These are phyloP conservation scores for Sphenodon punctatus DNA, from an alignment of 2,797 vertebrate genomes.

Conservation along the genomic window DNA sequence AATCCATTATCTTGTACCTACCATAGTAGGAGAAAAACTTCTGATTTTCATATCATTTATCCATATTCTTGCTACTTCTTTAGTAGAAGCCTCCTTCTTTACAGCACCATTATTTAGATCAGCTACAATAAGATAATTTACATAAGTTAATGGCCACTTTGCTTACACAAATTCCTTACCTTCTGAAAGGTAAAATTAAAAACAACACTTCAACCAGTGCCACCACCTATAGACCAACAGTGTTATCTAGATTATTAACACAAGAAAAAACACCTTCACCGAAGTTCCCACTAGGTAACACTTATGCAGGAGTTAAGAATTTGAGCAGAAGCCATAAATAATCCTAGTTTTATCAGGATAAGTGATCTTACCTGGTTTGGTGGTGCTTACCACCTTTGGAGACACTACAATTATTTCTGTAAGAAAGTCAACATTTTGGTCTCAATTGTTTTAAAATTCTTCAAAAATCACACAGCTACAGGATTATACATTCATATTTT, in stretches of 20 bases:
- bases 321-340: conserved; percentile 1
- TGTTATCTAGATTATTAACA: neutral
- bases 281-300: neutral
- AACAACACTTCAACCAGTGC: neutral
- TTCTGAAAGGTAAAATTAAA: neutral
- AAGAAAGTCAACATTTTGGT: conserved; percentile 54
- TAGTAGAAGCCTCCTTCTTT: conserved; percentile 91
- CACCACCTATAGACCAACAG: neutral
- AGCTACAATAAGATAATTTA: conserved; percentile 74
- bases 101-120: conserved; percentile 91
- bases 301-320: neutral
- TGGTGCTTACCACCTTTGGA: conserved; percentile 69
- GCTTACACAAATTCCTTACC: neutral
- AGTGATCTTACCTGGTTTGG: conserved; percentile 63
- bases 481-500: neutral
- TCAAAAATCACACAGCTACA: neutral
- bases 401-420: conserved; percentile 76
- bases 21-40: conserved; percentile 91
- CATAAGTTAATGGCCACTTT: neutral
- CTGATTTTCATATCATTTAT: conserved; percentile 91
- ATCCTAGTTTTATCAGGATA: neutral
- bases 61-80: conserved; percentile 93
- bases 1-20: conserved; percentile 63
- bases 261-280: neutral
- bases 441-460: neutral